Evolutionary conservation across 1,140 invertebrate species (phyloP), one percentile per base, ranked within the genome.

Genomic region (Lordiphosa stackelbergi): DNA sequence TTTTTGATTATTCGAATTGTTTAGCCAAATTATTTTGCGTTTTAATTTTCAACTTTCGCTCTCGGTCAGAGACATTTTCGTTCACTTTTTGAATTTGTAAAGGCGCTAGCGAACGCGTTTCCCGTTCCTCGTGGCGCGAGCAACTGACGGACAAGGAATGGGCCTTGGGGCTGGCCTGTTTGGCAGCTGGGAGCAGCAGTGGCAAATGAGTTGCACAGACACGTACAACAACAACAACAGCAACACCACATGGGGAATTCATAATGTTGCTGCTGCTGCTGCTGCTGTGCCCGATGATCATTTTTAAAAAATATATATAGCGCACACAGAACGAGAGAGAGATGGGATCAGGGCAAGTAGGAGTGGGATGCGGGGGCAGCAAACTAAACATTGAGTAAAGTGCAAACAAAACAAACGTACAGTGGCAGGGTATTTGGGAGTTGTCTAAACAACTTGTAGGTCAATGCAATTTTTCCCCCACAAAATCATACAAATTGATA

Each of bases 111-210:
- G 57, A 47, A 34, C 71, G 59, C 73, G 65, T 51, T 51, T 73
- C 66, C 70, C 75, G 75, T 53, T 60, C 43, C 69, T 62, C 78
- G 62, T 54, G 73, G 53, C 69, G 53, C 54, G 53, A 61, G 62
- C 66, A 46, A 66, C 66, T 69, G 75, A 78, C 77, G 71, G 64
- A 71, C 68, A 72, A 56, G 77, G 75, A 83, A 81, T 81, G 75
- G 75, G 31, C 75, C 77, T 43, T 63, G 58, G 74, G 73, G 69
- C 59, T 35, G 40, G 42, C 24, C 45, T 38, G 62, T 52, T 65
- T 65, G 34, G 42, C 66, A 69, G 62, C 45, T 69, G 71, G 75
- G 66, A 79, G 75, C 75, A 61, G 62, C 59, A 58, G 55, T 24
- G 54, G 51, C 43, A 40, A 62, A 58, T 71, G 52, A 49, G 64